These are phyloP conservation scores for Lateolabrax maculatus DNA, from an alignment of 2,797 vertebrate species.

Conservation along the genomic window DNA sequence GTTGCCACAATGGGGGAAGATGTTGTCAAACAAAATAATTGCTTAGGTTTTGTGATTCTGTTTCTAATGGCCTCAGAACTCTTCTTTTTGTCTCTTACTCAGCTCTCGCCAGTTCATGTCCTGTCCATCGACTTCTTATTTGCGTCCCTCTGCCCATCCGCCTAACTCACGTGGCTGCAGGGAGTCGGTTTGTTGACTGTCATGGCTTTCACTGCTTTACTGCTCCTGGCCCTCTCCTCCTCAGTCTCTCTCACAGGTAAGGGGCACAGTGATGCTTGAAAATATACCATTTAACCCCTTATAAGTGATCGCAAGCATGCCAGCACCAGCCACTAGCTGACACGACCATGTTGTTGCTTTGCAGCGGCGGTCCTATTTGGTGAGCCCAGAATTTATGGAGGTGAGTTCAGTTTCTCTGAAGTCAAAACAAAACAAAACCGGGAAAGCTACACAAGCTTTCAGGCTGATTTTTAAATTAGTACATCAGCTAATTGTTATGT, in stretches of 20 bases:
- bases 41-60: background rate
- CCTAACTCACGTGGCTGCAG: constrained; percentile 3
- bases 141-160: constrained; percentile 17
- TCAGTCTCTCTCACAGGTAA: constrained; percentile 78
- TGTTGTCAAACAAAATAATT: background rate
- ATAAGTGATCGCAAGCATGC: background rate
- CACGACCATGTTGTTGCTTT: constrained; percentile 5
- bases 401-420: constrained; percentile 53
- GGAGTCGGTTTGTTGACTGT: constrained; percentile 21
- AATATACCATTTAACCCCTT: background rate
- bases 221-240: constrained; percentile 74
- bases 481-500: background rate
- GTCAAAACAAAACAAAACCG: background rate
- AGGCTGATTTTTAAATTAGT: background rate
- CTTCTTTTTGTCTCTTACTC: constrained; percentile 17
- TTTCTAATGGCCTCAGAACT: background rate
- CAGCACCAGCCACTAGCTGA: background rate
- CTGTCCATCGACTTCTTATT: constrained; percentile 6
- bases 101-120: constrained; percentile 48
- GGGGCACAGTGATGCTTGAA: constrained; percentile 15
- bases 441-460: rapidly evolving
- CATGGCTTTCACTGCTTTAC: constrained; percentile 74
- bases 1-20: background rate
- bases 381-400: constrained; percentile 84
- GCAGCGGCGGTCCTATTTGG: constrained; percentile 82